Conservation (phyloP, 2,797 vertebrate genomes). For the Mormyrus proboscirostris region DNA sequence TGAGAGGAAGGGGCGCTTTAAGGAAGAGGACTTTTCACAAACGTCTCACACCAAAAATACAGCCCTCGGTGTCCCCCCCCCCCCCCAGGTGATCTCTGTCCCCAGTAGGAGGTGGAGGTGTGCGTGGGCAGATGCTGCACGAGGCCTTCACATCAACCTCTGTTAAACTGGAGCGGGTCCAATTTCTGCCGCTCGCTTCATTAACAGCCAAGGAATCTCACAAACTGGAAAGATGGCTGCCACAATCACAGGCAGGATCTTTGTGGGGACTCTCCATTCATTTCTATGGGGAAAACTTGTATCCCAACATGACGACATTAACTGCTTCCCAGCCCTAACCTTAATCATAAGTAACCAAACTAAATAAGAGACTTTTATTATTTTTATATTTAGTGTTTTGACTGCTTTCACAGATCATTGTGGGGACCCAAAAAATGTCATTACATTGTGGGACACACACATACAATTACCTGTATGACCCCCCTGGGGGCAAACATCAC, state of each 20-base stretch:
- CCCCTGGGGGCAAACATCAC: conserved; percentile 45
- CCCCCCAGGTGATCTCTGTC: neutral
- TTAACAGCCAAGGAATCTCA: neutral
- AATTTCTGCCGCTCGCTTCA: too few relatives aligned
- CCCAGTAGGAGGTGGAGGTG: neutral
- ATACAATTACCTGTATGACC: neutral
- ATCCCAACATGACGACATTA: neutral
- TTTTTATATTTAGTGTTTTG: neutral
- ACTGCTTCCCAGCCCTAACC: neutral
- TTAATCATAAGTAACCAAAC: neutral
- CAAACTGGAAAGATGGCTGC: neutral
- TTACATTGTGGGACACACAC: neutral
- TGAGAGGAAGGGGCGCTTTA: neutral
- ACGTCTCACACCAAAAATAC: neutral
- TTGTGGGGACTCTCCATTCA: neutral
- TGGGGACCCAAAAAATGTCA: neutral
- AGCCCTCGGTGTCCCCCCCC: neutral
- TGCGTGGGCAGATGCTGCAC: neutral
- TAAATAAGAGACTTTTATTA: neutral
- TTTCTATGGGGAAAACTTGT: neutral
- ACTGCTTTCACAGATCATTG: neutral
- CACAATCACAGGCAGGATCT: conserved; percentile 19
- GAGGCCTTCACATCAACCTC: neutral
- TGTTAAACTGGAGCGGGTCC: neutral
- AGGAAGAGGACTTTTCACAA: neutral